phyloP scores from a whole-genome alignment of 92 coral and sea anemone species.

The Heliopora coerulea region DNA sequence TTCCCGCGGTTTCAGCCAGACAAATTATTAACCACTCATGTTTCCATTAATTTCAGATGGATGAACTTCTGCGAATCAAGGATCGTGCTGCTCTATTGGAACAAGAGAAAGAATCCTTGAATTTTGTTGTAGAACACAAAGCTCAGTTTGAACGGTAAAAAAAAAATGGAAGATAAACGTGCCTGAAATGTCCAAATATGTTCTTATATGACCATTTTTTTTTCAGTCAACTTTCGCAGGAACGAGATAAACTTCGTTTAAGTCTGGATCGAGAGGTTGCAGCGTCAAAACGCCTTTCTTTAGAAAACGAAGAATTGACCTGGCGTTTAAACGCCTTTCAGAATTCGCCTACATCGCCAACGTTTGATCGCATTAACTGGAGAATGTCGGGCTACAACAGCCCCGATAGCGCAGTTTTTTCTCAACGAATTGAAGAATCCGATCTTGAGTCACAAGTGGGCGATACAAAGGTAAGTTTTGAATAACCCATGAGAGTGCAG shows the following conservation, averaged over 20 bases:
- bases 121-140: constrained; percentile 90
- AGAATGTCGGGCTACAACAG: constrained; percentile 21
- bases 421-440: constrained; percentile 33
- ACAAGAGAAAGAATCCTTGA: constrained; percentile 85
- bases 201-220: too few relatives aligned
- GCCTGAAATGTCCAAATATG: too few relatives aligned
- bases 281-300: constrained; percentile 81
- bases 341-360: constrained; percentile 37
- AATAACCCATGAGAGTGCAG: too few relatives aligned
- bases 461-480: constrained; percentile 22
- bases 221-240: constrained; percentile 86
- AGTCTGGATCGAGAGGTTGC: constrained; percentile 81
- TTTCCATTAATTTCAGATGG: constrained; percentile 68
- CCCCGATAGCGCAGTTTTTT: constrained; percentile 42
- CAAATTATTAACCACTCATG: too few relatives aligned
- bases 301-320: constrained; percentile 89
- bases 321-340: constrained; percentile 66
- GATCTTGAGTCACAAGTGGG: constrained; percentile 21
- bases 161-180: too few relatives aligned
- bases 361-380: constrained; percentile 27
- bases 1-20: too few relatives aligned
- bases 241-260: constrained; percentile 79
- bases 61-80: constrained; percentile 61
- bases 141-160: constrained; percentile 80
- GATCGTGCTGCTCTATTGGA: constrained; percentile 74